Evolutionary conservation across 2,797 vertebrate genomes (phyloP), one percentile per base, ranked within the genome.

Genomic region (Rhyacichthys aspro): DNA sequence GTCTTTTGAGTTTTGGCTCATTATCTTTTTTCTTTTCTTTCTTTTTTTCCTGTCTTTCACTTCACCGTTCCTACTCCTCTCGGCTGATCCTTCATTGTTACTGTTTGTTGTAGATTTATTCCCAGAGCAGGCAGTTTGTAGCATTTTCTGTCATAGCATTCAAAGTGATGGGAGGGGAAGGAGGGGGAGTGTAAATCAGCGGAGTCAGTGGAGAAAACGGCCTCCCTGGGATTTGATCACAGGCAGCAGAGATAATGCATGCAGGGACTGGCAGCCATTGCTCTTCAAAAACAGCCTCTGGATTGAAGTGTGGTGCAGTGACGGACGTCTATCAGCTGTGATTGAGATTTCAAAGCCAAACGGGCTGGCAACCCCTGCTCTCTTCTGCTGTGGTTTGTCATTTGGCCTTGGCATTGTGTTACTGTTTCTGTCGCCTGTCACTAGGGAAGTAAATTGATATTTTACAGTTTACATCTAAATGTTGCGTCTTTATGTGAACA

Each of bases 211-310:
- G 73, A 76, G 78, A 47, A 76, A 75, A 68, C 41, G 33, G 64
- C 49, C 73, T 70, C 65, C 8, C 52, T 67, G 82, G 75, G 85
- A 75, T 70, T 80, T 87, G 70, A 81, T 78, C 68, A 63, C 58
- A 74, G 61, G 44, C 54, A 36, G 56, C 55, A n/a, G 59, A 62
- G 64, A 72, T 82, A 64, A 79, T 66, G 11, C 68, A 78, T 65
- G 53, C 66, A 57, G 63, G 18, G 56, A 63, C 57, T 12, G 19
- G 15, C 46, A 73, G 72, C 78, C 68, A 68, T 82, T 60, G 44
- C 73, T 81, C 58, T 76, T 82, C 72, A 74, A 59, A 54, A 58
- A 55, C 67, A 57, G 49, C 55, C 63, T 69, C 56, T 55, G 45
- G 46, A 75, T 66, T 82, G 67, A 84, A 72, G 61, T 41, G 52